Evolutionary conservation across 2,797 vertebrate species (phyloP).

Genomic region (Syngnathus acus): DNA sequence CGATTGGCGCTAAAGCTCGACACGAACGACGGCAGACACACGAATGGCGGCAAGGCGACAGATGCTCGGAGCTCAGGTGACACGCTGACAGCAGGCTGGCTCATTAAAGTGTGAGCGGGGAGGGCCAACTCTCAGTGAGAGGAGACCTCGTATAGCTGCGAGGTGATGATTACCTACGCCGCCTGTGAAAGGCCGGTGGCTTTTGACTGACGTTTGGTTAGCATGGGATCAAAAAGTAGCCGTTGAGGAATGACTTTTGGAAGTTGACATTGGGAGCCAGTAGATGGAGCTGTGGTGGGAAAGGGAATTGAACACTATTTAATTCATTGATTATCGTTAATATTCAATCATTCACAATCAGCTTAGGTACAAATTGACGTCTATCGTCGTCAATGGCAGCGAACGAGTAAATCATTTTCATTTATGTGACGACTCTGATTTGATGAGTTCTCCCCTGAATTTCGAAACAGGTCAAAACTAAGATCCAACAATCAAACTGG

Average conservation of each 20-base stretch:
- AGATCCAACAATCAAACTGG: too few species aligned
- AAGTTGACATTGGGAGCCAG: background rate
- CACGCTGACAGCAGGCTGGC: constrained; percentile 54
- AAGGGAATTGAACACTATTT: background rate
- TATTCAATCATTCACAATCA: too few species aligned
- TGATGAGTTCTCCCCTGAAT: too few species aligned
- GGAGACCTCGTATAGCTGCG: background rate
- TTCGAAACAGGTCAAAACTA: too few species aligned
- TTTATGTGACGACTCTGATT: too few species aligned
- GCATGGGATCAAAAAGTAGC: background rate
- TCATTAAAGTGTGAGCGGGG: constrained; percentile 50
- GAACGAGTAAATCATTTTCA: too few species aligned
- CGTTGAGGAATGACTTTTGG: background rate
- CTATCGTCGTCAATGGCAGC: too few species aligned
- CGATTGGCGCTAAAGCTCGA: constrained; percentile 27
- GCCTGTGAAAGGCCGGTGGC: background rate
- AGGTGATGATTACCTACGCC: background rate
- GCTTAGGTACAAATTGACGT: too few species aligned
- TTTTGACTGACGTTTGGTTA: background rate
- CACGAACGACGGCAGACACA: constrained; percentile 22
- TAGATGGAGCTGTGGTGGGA: background rate
- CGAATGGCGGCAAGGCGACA: constrained; percentile 44
- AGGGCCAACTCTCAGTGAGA: constrained; percentile 13
- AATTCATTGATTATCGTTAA: background rate
- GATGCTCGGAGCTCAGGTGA: constrained; percentile 59